These are phyloP conservation scores for Leptogaster cylindrica DNA, from an alignment of 2,888 invertebrate genomes.

Conservation along the genomic window DNA sequence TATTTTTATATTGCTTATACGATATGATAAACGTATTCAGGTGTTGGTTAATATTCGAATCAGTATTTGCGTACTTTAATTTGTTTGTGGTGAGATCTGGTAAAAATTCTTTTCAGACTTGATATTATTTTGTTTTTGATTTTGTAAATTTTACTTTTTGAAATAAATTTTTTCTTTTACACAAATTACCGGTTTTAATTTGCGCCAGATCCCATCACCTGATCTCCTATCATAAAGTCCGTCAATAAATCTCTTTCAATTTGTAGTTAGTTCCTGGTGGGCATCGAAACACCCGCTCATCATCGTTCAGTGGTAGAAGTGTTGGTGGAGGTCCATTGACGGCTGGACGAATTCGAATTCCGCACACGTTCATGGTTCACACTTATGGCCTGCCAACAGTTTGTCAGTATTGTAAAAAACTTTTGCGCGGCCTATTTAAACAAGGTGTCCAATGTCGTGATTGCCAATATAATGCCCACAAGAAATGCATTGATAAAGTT, in stretches of 20 bases:
- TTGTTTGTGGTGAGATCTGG: conserved; percentile 42
- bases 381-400: conserved; percentile 96
- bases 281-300: conserved; percentile 70
- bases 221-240: conserved; percentile 57
- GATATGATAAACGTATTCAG: background rate
- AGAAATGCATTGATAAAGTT: conserved; percentile 89
- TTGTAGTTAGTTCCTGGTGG: conserved; percentile 60
- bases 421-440: conserved; percentile 92
- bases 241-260: conserved; percentile 49
- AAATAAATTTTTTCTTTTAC: conserved; percentile 36
- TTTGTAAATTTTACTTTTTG: conserved; percentile 47
- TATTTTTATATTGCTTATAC: background rate
- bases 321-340: background rate
- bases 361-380: conserved; percentile 97
- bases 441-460: conserved; percentile 98
- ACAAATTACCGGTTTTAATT: conserved; percentile 48
- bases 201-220: conserved; percentile 59
- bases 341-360: conserved; percentile 70
- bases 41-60: background rate
- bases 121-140: conserved; percentile 45
- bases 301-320: conserved; percentile 71
- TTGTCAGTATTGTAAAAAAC: conserved; percentile 94
- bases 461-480: conserved; percentile 95
- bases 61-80: background rate
- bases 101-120: conserved; percentile 60